Conservation (phyloP, 2,888 invertebrate species). For the Calliphora vomitoria region DNA sequence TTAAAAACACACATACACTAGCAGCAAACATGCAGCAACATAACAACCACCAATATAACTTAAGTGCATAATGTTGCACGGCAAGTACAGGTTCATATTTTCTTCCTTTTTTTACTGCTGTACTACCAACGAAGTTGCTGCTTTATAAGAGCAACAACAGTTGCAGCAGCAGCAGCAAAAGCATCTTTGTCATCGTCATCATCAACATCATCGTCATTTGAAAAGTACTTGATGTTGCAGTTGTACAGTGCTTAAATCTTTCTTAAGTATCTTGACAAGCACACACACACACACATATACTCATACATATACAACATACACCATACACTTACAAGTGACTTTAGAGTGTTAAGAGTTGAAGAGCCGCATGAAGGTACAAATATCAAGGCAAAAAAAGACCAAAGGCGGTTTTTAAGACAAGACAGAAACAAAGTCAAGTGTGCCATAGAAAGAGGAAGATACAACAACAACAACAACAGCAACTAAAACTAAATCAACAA, state of each 20-base stretch:
- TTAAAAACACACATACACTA: background rate
- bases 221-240: conserved; percentile 73
- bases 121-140: conserved; percentile 42
- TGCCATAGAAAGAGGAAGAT: conserved; percentile 27
- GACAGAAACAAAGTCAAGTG: conserved; percentile 61
- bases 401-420: conserved; percentile 66
- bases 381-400: conserved; percentile 57
- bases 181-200: conserved; percentile 70
- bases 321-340: conserved; percentile 22
- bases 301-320: background rate
- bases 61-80: conserved; percentile 70
- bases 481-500: conserved; percentile 55
- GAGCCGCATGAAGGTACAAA: conserved; percentile 57
- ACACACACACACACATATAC: conserved; percentile 5
- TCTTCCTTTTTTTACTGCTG: background rate
- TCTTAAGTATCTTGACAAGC: conserved; percentile 72
- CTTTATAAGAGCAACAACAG: conserved; percentile 53
- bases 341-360: conserved; percentile 28
- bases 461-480: background rate
- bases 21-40: conserved; percentile 36
- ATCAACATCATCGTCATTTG: conserved; percentile 77
- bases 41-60: conserved; percentile 63
- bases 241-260: conserved; percentile 73
- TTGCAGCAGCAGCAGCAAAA: conserved; percentile 56
- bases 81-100: conserved; percentile 49